phyloP scores from a whole-genome alignment of 2,888 invertebrate genomes.

The Pseudoips prasinana region DNA sequence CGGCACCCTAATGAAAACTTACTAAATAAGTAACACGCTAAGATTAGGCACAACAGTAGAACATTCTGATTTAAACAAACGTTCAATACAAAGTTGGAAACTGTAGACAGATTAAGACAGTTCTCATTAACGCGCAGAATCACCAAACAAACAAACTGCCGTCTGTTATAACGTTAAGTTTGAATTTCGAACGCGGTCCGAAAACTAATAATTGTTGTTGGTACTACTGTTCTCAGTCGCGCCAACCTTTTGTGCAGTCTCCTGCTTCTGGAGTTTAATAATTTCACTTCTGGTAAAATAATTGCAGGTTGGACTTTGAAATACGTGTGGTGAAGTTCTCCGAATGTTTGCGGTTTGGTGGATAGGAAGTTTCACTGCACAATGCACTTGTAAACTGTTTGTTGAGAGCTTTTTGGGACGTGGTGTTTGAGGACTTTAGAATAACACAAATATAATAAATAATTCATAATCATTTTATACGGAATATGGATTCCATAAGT shows the following conservation, averaged over 20 bases:
- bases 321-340: slow-evolving; percentile 28
- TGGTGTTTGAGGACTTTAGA: too few species aligned
- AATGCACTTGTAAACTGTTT: slow-evolving; percentile 6
- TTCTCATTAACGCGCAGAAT: slow-evolving; percentile 29
- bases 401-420: too few species aligned
- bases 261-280: slow-evolving; percentile 39
- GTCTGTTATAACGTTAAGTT: slow-evolving; percentile 18
- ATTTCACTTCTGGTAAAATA: slow-evolving; percentile 37
- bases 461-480: too few species aligned
- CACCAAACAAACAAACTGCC: slow-evolving; percentile 34
- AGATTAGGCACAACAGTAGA: too few species aligned
- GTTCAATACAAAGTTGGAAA: slow-evolving; percentile 16
- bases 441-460: too few species aligned
- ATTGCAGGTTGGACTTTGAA: slow-evolving; percentile 38
- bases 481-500: too few species aligned
- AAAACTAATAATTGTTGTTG: slow-evolving; percentile 57
- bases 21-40: too few species aligned
- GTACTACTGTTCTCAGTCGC: slow-evolving; percentile 41
- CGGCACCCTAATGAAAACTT: too few species aligned
- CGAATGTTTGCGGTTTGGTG: slow-evolving; percentile 22
- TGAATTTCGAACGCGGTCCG: slow-evolving; percentile 42
- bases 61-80: slow-evolving; percentile 17
- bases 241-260: slow-evolving; percentile 35
- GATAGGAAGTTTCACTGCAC: slow-evolving; percentile 21
- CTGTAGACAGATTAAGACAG: slow-evolving; percentile 32